Evolutionary conservation across 2,113 vertebrate genomes (phyloP).

Genomic region (Pseudonaja textilis): DNA sequence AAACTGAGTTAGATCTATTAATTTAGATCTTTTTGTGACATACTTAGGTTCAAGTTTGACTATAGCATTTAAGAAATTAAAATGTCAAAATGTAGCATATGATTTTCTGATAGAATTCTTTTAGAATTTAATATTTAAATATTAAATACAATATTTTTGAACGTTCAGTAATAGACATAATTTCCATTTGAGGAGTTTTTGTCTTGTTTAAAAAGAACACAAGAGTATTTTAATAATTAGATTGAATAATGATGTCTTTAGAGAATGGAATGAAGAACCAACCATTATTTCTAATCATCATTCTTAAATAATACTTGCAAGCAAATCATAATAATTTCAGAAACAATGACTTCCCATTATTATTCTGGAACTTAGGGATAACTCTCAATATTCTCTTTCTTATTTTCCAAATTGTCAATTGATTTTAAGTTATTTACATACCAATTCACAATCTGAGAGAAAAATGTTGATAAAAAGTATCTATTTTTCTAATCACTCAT

Average conservation of each 20-base stretch:
- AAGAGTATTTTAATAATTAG: not conserved
- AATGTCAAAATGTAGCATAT: not conserved
- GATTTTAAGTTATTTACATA: not conserved
- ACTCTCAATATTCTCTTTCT: not conserved
- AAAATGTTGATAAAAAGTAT: not conserved
- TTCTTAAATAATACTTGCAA: not conserved
- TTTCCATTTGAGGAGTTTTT: not conserved
- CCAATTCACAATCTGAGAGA: not conserved
- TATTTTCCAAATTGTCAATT: not conserved
- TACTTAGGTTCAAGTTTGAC: not conserved
- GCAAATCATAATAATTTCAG: not conserved
- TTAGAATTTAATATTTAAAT: not conserved
- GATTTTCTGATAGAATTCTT: not conserved
- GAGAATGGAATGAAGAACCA: not conserved
- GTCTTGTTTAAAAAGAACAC: not conserved
- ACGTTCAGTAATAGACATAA: not conserved
- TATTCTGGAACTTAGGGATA: not conserved
- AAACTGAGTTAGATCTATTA: not conserved
- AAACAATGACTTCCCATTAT: not conserved
- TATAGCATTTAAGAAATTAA: not conserved
- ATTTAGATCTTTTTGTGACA: not conserved
- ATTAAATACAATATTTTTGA: not conserved
- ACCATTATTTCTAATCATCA: not conserved
- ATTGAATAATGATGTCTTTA: not conserved
- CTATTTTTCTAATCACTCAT: not conserved